Base-by-base conservation (phyloP, 2,797 vertebrate species). In the Rousettus madagascariensis region DNA sequence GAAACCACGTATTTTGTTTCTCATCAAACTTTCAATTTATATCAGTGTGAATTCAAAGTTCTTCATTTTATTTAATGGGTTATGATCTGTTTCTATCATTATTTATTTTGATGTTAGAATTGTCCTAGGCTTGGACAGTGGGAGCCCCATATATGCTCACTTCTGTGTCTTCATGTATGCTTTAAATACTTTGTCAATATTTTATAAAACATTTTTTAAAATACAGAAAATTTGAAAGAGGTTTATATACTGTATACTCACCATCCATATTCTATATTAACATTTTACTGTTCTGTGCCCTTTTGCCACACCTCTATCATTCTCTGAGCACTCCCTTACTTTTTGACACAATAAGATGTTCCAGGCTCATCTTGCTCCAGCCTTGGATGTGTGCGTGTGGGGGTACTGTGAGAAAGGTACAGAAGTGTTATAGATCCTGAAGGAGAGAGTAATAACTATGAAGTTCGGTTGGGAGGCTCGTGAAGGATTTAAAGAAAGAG, bases 401-500 rank as follows among this genome's bases (percentile, higher is more conserved):
- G 33, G 33, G 28, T 87, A 51, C 15, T 11, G 63, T 83, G n/a
- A 86, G 41, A 83, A 86, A 83, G 30, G 41, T 61, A 33, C 19
- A 72, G 71, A 90, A 79, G 26, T 57, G 89, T 89, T 85, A 51
- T 15, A 69, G 49, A 94, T 77, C 46, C 61, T 78, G 61, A 95
- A 95, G 55, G 68, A 86, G 24, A 93, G 13, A 79, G 12, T 15
- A 80, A 66, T 57, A 77, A 77, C 33, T 71, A 79, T 69, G 38
- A 93, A 41, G 11, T 65, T 7, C 46, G 80, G 4, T 16, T 69
- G 72, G 22, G 43, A 80, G 51, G 43, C 59, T 80, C 49, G 33
- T 57, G 24, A 77, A 87, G 36, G 24, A 65, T 66, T 77, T 89
- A 77, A 86, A 96, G 55, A 94, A 75, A 96, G 72, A 93, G 84